These are phyloP conservation scores for Brachionus paranguensis DNA, from an alignment of 1,140 invertebrate genomes.

Conservation along the genomic window DNA sequence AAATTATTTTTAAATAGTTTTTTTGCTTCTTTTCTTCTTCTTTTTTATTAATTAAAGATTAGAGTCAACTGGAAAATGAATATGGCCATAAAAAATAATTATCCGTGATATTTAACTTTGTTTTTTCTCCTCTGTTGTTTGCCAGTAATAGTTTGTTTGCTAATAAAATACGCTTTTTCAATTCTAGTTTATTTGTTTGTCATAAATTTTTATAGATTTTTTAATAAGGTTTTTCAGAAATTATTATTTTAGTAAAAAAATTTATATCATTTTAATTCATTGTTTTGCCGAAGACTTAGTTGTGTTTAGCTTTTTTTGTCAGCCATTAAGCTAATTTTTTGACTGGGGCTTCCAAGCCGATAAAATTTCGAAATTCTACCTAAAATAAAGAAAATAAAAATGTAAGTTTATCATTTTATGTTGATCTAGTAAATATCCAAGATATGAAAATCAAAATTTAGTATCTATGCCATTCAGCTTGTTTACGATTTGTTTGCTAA, in stretches of 20 bases:
- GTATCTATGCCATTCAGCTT: not conserved
- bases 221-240: not conserved
- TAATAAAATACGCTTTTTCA: not conserved
- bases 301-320: not conserved
- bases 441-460: too few species aligned
- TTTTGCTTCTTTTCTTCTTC: not conserved
- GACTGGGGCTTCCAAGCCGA: not conserved
- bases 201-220: not conserved
- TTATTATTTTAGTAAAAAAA: not conserved
- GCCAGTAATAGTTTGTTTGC: not conserved
- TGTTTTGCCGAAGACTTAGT: not conserved
- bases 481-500: not conserved
- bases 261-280: not conserved
- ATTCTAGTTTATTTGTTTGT: not conserved
- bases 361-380: not conserved
- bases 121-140: not conserved
- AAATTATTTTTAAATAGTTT: not conserved
- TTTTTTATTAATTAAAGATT: not conserved
- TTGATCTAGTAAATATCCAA: too few species aligned
- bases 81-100: not conserved
- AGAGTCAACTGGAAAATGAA: not conserved
- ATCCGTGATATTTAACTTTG: not conserved
- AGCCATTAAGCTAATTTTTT: not conserved
- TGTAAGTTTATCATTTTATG: not conserved
- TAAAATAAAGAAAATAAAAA: not conserved